Percentiles rank a stretch among this genome's conserved stretches.
These are phyloP conservation scores for Boloria euphrosyne DNA, from an alignment of 2,888 invertebrate species.

Conservation along the genomic window DNA sequence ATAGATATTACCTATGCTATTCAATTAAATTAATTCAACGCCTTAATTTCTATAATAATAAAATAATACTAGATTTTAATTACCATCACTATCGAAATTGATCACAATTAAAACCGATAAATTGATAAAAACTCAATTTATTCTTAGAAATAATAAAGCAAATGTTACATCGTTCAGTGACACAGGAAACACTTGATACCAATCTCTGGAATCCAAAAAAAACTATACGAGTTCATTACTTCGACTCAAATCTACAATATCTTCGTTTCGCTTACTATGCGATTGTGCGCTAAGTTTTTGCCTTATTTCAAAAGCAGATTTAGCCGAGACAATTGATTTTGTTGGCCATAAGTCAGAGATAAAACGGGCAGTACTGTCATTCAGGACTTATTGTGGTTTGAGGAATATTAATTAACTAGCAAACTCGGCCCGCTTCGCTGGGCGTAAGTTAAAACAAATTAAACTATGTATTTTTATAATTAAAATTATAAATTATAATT, in stretches of 20 bases:
- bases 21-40: too few species aligned
- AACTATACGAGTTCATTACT: constrained; percentile 4
- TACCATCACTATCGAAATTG: constrained; percentile 1
- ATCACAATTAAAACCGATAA: constrained; percentile 13
- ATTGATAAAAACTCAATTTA: constrained; percentile 2
- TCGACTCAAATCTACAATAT: constrained; percentile 2
- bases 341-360: constrained; percentile 70
- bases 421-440: too few species aligned
- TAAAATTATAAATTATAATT: too few species aligned
- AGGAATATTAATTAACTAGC: constrained; percentile 60
- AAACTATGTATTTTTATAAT: too few species aligned
- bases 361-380: constrained; percentile 74
- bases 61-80: background rate
- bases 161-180: background rate
- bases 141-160: constrained; percentile 1
- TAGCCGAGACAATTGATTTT: constrained; percentile 76
- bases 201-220: background rate
- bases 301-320: constrained; percentile 64
- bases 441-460: too few species aligned
- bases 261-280: constrained; percentile 28
- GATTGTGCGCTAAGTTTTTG: constrained; percentile 35
- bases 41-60: too few species aligned
- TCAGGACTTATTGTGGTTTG: constrained; percentile 57
- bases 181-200: constrained; percentile 17
- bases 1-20: too few species aligned